Conservation (phyloP, 2,113 vertebrate species). For the Suncus etruscus region DNA sequence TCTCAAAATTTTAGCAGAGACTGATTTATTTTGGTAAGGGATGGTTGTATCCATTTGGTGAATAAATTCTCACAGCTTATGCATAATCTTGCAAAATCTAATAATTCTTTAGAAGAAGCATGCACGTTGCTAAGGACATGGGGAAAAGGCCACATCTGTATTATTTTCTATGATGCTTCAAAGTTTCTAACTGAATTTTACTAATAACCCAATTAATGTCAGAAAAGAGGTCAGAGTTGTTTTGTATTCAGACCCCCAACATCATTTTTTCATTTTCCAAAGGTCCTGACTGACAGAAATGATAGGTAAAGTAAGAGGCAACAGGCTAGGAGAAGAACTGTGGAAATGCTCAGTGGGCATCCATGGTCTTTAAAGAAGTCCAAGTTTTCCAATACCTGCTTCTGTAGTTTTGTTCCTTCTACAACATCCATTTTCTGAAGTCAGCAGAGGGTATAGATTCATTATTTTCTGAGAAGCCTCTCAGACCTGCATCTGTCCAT, state of each 20-base stretch:
- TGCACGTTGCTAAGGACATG: conserved; percentile 29
- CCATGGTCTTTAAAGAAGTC: conserved; percentile 72
- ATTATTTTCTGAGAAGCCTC: conserved; percentile 69
- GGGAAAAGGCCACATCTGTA: conserved; percentile 66
- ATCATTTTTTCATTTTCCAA: conserved; percentile 67
- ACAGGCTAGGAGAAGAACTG: conserved; percentile 72
- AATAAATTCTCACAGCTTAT: conserved; percentile 80
- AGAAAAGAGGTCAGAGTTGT: conserved; percentile 14
- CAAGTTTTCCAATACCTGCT: conserved; percentile 44
- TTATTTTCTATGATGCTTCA: conserved; percentile 46
- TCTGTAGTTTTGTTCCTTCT: conserved; percentile 57
- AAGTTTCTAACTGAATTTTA: conserved; percentile 73
- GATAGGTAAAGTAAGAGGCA: conserved; percentile 77
- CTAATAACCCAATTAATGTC: conserved; percentile 68
- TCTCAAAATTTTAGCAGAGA: conserved; percentile 82
- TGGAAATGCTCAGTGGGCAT: conserved; percentile 64
- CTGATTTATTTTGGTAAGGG: conserved; percentile 78
- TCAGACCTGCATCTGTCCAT: conserved; percentile 35
- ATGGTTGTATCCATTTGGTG: conserved; percentile 81
- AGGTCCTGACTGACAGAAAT: conserved; percentile 80
- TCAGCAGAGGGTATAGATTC: conserved; percentile 69
- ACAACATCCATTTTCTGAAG: conserved; percentile 65
- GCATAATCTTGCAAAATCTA: conserved; percentile 66
- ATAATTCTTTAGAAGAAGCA: conserved; percentile 42
- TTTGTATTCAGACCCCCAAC: conserved; percentile 62